phyloP scores from a whole-genome alignment of 2,888 invertebrate genomes.

The Panopea generosa region DNA sequence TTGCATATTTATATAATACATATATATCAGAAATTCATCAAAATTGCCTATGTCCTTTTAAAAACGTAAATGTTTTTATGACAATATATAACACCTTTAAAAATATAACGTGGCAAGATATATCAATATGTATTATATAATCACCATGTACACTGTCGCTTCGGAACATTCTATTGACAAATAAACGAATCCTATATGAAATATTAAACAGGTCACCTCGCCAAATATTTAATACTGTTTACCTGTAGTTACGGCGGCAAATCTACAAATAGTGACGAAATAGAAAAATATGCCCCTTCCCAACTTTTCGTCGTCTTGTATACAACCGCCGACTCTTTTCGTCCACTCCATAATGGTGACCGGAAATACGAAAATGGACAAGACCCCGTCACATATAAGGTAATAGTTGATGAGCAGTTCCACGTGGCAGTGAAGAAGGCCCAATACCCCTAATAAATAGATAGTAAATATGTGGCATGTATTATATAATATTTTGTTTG shows the following conservation, averaged over 20 bases:
- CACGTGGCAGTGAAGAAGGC: conserved; percentile 43
- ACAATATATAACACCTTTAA: too few relatives aligned
- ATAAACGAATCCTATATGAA: not conserved
- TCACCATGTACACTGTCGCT: too few relatives aligned
- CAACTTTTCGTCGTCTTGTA: conserved; percentile 38
- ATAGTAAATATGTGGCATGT: not conserved
- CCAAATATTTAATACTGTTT: too few relatives aligned
- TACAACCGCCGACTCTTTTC: conserved; percentile 63
- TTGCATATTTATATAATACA: too few relatives aligned
- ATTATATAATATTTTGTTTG: not conserved
- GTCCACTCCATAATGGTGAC: conserved; percentile 67
- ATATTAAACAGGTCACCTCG: not conserved
- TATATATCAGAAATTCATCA: too few relatives aligned
- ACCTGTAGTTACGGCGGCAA: conserved; percentile 29
- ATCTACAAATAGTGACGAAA: conserved; percentile 41
- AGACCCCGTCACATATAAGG: conserved; percentile 57
- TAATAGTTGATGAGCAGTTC: conserved; percentile 47
- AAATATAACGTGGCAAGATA: too few relatives aligned
- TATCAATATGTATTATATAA: too few relatives aligned
- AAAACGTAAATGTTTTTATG: too few relatives aligned
- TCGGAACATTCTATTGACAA: not conserved
- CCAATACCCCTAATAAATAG: conserved; percentile 39
- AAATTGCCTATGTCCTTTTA: too few relatives aligned
- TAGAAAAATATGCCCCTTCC: conserved; percentile 42
- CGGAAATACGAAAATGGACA: conserved; percentile 69